Percentiles rank a stretch among this genome's conserved stretches.
These are phyloP conservation scores for Chaenocephalus aceratus DNA, from an alignment of 2,113 vertebrate genomes.

Conservation along the genomic window DNA sequence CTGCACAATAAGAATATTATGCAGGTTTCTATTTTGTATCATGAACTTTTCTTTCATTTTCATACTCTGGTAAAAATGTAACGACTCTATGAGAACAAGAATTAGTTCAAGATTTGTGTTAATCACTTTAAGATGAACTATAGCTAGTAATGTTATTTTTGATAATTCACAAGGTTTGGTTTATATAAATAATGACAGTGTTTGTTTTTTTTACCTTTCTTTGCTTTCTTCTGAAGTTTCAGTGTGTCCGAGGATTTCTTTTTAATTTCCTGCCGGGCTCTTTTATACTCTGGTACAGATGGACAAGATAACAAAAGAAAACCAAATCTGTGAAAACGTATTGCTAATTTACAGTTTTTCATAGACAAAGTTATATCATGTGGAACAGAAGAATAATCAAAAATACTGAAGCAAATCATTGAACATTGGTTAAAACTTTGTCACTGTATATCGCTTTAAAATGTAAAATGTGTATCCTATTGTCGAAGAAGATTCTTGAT, in stretches of 20 bases:
- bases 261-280: conserved; percentile 96
- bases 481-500: neutral
- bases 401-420: neutral
- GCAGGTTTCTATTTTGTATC: neutral
- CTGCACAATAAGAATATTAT: neutral
- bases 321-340: neutral
- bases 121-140: neutral
- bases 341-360: neutral
- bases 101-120: neutral
- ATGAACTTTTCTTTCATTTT: neutral
- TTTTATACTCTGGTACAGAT: conserved; percentile 90
- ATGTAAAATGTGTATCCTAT: neutral
- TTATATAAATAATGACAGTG: neutral
- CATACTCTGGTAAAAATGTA: neutral
- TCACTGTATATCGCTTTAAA: neutral
- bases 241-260: conserved; percentile 97
- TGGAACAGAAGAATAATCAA: neutral
- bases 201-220: conserved; percentile 89
- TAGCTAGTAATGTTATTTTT: neutral
- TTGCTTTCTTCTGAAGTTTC: conserved; percentile 97
- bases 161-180: neutral
- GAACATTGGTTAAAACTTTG: neutral
- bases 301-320: conserved; percentile 25
- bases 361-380: neutral
- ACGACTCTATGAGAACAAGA: neutral